Base-by-base conservation (phyloP, 2,888 invertebrate species). In the Brachypterus glaber region DNA sequence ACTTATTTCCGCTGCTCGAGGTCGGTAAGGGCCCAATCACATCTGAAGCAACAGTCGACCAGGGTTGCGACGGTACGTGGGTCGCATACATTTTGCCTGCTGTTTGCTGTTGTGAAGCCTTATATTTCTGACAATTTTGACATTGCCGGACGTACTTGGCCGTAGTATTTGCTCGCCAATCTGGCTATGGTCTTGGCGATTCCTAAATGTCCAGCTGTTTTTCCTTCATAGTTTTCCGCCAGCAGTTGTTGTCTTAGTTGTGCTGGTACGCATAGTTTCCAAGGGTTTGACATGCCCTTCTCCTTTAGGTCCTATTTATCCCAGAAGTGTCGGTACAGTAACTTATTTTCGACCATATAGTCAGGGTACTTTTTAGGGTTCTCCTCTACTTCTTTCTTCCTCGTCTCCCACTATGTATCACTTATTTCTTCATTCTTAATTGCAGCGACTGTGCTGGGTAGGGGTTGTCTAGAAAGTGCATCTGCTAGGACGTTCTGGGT, bases 1-100 rank as follows among this genome's bases (percentile, higher is more conserved):
- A 50, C 2, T 17, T 35, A 36, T 53, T 47, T 5, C 53, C 53
- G 31, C 45, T 42, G 2, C 30, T 38, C 4, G 54, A 57, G 1
- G 51, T 29, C 0, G 55, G 55, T 5, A 58, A 40, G 2, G 57
- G 58, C 5, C 54, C 57, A 11, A 60, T 43, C 1, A 60, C 17
- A 32, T 61, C 58, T 0, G 41, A 41, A 4, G 47, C 41, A 2
- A 56, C 44, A 1, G 44, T 47, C 7, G 53, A 30, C 55, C 55
- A 58, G 3, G 55, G 54, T 4, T 17, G 12, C 2, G 38, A 32
- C n/a, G 39, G 40, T 11, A 40, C 37, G n/a, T n/a, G n/a, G n/a
- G n/a, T n/a, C n/a, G n/a, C n/a, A n/a, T n/a, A n/a, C 53, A 51
- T 48, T 14, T 46, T 25, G 26, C 51, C 51, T 1, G 51, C 27